Evolutionary conservation across 1,140 invertebrate species (phyloP), one percentile per base, ranked within the genome.

Genomic region (Drosophila paulistorum): DNA sequence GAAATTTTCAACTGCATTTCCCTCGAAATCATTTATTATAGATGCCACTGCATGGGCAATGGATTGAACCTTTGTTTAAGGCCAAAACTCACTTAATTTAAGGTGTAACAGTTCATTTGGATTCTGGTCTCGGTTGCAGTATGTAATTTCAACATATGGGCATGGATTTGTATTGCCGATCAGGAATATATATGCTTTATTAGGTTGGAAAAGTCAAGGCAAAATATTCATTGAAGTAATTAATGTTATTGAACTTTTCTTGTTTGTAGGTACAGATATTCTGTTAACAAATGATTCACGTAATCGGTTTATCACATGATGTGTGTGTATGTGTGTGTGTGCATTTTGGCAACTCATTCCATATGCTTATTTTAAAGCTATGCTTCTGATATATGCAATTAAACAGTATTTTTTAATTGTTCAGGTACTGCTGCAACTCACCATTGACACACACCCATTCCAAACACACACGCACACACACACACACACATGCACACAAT

Each of bases 391-490:
- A 68, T 75, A 35, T 75, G 73, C 71, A 75, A 75, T 75, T 75
- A 75, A 75, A 68, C 75, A 7, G 30, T 74, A 74, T 75, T 75
- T 75, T 75, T 7, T 6, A 6, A 30, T 30, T 75, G 72, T 59
- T 63, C 65, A 39, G 42, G 58, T 41, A 58, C 48, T 23, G 42
- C 17, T 17, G 10, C 20, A 39, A 48, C 20, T 48, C 14, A 48
- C 57, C 58, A 37, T 30, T 66, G 33, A 39, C 39, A 33, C 58
- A 39, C 37, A 39, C 37, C 11, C 35, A 48, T 51, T 20, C 14
- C 14, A 30, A 13, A 11, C 23, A 58, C 37, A 26, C 39, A 17
- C 58, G 7, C 14, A 60, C 48, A 58, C 45, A 58, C 64, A 45
- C 61, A 65, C 57, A 62, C 73, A 62, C 74, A 62, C 60, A 63